A percentile compares a stretch with the other conserved stretches of the same genome.
These are phyloP conservation scores for Plecotus auritus DNA, from an alignment of 2,113 vertebrate species.

Conservation along the genomic window DNA sequence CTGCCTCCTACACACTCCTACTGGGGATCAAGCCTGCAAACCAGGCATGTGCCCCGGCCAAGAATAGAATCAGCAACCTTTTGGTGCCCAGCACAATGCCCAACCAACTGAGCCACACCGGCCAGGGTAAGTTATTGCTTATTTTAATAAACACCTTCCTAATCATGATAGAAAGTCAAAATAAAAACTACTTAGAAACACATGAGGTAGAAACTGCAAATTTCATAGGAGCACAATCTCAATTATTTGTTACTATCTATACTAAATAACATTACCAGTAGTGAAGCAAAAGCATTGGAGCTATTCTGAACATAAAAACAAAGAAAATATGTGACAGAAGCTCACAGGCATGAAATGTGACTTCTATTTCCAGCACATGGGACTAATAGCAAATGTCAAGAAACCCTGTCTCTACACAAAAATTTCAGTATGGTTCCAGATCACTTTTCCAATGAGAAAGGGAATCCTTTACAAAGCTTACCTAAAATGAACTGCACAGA, in stretches of 20 bases:
- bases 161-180: background rate
- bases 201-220: background rate
- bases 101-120: background rate
- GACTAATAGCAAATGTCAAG: background rate
- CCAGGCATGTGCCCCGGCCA: background rate
- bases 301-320: background rate
- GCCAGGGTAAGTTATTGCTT: background rate
- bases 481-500: background rate
- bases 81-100: background rate
- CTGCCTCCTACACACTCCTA: background rate
- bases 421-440: background rate
- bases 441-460: background rate
- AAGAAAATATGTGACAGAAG: background rate
- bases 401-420: background rate
- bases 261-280: background rate
- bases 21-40: background rate
- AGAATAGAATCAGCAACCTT: background rate
- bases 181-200: background rate
- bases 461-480: conserved; percentile 1
- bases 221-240: background rate
- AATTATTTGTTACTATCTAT: background rate
- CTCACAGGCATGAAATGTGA: background rate
- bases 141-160: conserved; percentile 37
- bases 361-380: background rate
- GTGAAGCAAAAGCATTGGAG: background rate